Conservation (phyloP, 1,140 invertebrate species). For the Philaenus spumarius region DNA sequence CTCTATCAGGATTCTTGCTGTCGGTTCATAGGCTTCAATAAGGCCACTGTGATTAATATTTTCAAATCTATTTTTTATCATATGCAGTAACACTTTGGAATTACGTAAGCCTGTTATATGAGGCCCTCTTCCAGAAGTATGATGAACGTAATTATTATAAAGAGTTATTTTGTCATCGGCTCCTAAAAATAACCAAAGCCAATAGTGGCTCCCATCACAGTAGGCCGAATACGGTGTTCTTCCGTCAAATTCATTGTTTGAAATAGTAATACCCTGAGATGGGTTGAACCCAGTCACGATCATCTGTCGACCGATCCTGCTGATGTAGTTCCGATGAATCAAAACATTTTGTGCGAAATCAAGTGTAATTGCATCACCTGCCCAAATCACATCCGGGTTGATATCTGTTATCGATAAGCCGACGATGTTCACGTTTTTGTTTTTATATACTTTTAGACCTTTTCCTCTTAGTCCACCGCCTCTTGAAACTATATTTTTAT, state of each 20-base stretch:
- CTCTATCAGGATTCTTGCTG: neutral
- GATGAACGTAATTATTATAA: neutral
- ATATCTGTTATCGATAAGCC: neutral
- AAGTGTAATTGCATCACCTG: conserved; percentile 1
- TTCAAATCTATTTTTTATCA: conserved; percentile 1
- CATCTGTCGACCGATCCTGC: neutral
- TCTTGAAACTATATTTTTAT: neutral
- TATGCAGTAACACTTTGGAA: neutral
- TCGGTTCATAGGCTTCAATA: neutral
- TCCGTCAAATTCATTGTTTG: conserved; percentile 1
- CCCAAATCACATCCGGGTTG: conserved; percentile 7
- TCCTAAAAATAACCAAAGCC: conserved; percentile 10
- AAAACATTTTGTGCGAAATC: neutral
- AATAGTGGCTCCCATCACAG: conserved; percentile 9
- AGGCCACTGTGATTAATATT: neutral
- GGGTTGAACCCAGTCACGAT: neutral
- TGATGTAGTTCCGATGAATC: neutral
- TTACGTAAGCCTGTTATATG: neutral
- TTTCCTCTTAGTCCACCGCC: neutral
- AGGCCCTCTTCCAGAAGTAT: conserved; percentile 1
- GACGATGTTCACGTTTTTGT: neutral
- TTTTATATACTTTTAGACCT: neutral
- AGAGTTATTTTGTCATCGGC: neutral
- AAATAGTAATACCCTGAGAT: neutral
- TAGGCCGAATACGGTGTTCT: conserved; percentile 6